phyloP scores from a whole-genome alignment of 1,140 invertebrate genomes.

The Solenopsis fugax region DNA sequence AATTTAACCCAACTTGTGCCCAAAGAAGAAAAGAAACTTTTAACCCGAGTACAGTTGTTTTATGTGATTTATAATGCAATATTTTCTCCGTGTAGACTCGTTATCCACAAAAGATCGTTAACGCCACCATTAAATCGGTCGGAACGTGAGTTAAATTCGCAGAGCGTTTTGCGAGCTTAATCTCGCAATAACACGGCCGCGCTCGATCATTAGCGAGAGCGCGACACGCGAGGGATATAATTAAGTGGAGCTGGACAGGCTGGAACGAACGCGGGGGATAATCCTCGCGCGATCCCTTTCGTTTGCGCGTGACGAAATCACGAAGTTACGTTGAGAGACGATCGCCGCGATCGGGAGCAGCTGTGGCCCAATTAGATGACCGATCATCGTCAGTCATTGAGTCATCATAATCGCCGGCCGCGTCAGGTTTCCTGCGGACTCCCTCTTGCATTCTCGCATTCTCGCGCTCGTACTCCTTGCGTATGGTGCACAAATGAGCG shows the following conservation, averaged over 20 bases:
- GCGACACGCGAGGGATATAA: slow-evolving; percentile 26
- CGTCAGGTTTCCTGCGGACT: neutral
- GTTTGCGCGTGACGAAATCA: slow-evolving; percentile 32
- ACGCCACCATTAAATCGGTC: neutral
- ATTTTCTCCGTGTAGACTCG: neutral
- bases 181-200: slow-evolving; percentile 30
- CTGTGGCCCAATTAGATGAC: slow-evolving; percentile 37
- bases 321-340: neutral
- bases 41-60: neutral
- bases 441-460: neutral
- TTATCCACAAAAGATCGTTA: slow-evolving; percentile 13
- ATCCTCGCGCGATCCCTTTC: slow-evolving; percentile 30
- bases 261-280: neutral
- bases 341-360: slow-evolving; percentile 5
- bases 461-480: neutral
- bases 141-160: slow-evolving; percentile 21
- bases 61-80: neutral
- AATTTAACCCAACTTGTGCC: neutral
- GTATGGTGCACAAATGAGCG: neutral
- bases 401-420: slow-evolving; percentile 24
- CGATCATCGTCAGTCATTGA: slow-evolving; percentile 50
- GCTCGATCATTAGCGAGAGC: slow-evolving; percentile 30
- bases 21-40: neutral
- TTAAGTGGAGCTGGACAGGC: neutral
- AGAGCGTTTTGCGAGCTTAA: slow-evolving; percentile 5